These are phyloP conservation scores for Drosophila obscura DNA, from an alignment of 1,140 invertebrate species.

Conservation along the genomic window DNA sequence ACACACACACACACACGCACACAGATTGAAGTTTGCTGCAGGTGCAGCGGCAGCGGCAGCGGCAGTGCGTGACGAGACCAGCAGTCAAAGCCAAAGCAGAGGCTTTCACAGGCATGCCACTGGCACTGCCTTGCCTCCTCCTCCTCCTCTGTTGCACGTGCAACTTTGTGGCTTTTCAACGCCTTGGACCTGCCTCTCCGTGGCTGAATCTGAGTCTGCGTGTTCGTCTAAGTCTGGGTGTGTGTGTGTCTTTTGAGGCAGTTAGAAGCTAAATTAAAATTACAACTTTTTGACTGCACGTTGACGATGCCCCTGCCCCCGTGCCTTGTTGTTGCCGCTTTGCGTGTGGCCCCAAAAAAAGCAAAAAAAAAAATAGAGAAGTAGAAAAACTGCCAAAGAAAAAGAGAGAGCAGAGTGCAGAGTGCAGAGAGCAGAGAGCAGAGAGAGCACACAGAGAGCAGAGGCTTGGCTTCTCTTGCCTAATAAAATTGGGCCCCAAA, in stretches of 20 bases:
- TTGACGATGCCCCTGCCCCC: conserved; percentile 40
- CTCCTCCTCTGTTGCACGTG: conserved; percentile 23
- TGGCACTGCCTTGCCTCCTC: background rate
- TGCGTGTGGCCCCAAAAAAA: conserved; percentile 51
- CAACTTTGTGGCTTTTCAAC: conserved; percentile 66
- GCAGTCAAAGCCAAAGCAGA: conserved; percentile 22
- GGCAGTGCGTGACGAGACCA: conserved; percentile 45
- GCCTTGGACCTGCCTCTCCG: conserved; percentile 21
- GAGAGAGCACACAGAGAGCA: background rate
- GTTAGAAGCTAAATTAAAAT: conserved; percentile 71
- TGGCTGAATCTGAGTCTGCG: conserved; percentile 7
- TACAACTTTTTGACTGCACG: conserved; percentile 69
- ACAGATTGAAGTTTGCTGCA: background rate
- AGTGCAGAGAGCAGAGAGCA: background rate
- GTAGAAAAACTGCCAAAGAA: conserved; percentile 30
- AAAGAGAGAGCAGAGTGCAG: background rate
- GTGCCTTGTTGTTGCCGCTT: conserved; percentile 30
- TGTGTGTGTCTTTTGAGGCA: conserved; percentile 48
- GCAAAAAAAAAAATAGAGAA: conserved; percentile 7
- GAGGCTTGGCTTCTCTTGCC: conserved; percentile 20
- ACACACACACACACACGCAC: background rate
- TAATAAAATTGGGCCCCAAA: conserved; percentile 65
- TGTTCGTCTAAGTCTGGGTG: background rate
- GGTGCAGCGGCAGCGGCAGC: conserved; percentile 33
- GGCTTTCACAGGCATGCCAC: conserved; percentile 1